phyloP scores from a whole-genome alignment of 2,113 vertebrate genomes.

The Vireo altiloquus region DNA sequence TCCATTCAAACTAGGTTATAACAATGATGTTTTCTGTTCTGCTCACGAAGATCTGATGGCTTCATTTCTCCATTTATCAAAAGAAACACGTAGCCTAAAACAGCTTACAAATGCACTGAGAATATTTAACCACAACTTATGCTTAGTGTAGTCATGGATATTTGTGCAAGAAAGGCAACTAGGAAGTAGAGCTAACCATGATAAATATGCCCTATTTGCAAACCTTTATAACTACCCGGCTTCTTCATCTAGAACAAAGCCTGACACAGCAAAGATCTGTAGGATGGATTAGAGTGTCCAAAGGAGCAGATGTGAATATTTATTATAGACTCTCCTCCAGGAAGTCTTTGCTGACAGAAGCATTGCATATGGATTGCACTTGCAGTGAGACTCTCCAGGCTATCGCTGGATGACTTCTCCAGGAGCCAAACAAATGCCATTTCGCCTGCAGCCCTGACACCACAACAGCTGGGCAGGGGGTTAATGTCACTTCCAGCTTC shows the following conservation, averaged over 20 bases:
- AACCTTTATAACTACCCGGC: slow-evolving; percentile 64
- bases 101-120: neutral
- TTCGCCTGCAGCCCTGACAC: neutral
- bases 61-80: neutral
- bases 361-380: slow-evolving; percentile 64
- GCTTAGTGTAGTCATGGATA: neutral
- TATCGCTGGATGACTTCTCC: slow-evolving; percentile 31
- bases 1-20: neutral
- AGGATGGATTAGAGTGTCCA: slow-evolving; percentile 80
- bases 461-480: neutral
- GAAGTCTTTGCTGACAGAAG: slow-evolving; percentile 73
- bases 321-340: slow-evolving; percentile 70
- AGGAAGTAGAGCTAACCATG: slow-evolving; percentile 66
- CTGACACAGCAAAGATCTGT: slow-evolving; percentile 77
- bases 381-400: slow-evolving; percentile 39
- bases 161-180: slow-evolving; percentile 32
- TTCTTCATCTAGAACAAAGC: slow-evolving; percentile 76
- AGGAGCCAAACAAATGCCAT: slow-evolving; percentile 50
- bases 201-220: slow-evolving; percentile 73
- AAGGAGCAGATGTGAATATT: slow-evolving; percentile 77
- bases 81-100: neutral
- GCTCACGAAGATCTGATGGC: neutral
- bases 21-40: neutral
- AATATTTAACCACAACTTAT: slow-evolving; percentile 26
- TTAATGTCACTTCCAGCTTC: slow-evolving; percentile 19